Evolutionary conservation across 1,140 invertebrate species (phyloP), one percentile per base, ranked within the genome.

Genomic region (Gryllus bimaculatus): DNA sequence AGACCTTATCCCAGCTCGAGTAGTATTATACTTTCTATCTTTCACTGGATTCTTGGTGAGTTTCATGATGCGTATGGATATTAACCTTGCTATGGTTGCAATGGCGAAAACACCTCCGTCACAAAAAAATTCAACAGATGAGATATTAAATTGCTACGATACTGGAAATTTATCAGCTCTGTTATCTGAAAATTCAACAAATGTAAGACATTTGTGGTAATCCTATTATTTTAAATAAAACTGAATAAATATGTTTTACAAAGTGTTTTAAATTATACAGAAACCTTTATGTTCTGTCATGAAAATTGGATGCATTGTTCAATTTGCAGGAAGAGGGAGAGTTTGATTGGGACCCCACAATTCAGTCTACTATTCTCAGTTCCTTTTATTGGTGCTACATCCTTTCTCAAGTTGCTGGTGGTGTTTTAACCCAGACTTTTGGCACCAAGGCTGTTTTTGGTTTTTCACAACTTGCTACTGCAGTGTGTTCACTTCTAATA

Each of bases 371-470:
- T 20, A 91, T 93, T 75, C 83, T 91, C 18, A 87, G 91, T 47
- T 91, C 91, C 4, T 93, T 93, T 83, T 93, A 91, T 84, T 92
- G 91, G 91, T 92, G 91, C 80, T 92, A 93, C 81, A 91, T 93
- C 75, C 83, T 92, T 18, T 91, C 91, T 0, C 92, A 93, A 86
- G 77, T 82, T 66, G 89, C 90, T 12, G 92, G 92, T 18, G 92
- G 92, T 54, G 86, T 91, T 79, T 88, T 94, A n/a, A 93, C 93
- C 4, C 92, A 94, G 85, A 87, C 89, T 82, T 92, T 93, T 83
- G 93, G 94, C n/a, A 93, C 93, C 8, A 94, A 94, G 84, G 86
- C 88, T 5, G 91, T 94, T 73, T 94, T 95, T 81, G 93, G 93
- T 73, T 91, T 90, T 80, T 92, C 92, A 4, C 92, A 93, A 83